Conservation (phyloP, 2,888 invertebrate genomes). For the Zygogramma bicolorata region DNA sequence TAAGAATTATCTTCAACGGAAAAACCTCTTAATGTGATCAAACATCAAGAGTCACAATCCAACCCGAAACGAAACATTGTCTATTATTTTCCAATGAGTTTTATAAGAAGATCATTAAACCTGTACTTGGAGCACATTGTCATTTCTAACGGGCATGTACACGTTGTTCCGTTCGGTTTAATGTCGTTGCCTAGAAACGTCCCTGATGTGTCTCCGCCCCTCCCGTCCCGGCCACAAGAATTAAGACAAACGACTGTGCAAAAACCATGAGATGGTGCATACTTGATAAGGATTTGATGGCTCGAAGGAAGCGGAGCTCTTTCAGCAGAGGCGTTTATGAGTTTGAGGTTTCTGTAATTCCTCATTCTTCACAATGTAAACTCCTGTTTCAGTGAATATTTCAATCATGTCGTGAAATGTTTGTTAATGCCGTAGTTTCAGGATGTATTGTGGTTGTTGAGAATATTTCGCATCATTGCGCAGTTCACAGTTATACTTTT, state of each 20-base stretch:
- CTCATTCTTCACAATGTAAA: not conserved
- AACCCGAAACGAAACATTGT: slow-evolving; percentile 8
- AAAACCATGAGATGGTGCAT: slow-evolving; percentile 56
- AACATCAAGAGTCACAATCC: no score
- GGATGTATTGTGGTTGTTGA: no score
- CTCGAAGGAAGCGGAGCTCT: slow-evolving; percentile 44
- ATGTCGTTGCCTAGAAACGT: slow-evolving; percentile 51
- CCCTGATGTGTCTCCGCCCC: slow-evolving; percentile 49
- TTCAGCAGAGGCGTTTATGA: slow-evolving; percentile 21
- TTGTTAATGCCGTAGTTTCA: no score
- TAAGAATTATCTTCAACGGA: no score
- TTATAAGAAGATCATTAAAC: slow-evolving; percentile 23
- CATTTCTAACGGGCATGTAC: slow-evolving; percentile 28
- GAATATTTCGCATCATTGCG: no score
- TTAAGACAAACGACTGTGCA: slow-evolving; percentile 56
- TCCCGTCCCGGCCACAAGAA: slow-evolving; percentile 52
- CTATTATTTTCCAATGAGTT: not conserved
- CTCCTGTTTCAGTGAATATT: no score
- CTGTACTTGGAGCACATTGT: slow-evolving; percentile 35
- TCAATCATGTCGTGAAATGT: no score
- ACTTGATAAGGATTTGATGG: slow-evolving; percentile 56
- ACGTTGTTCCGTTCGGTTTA: slow-evolving; percentile 37
- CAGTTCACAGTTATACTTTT: no score
- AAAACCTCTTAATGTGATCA: no score
- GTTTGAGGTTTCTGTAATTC: not conserved